Base-by-base conservation (phyloP, 2,113 vertebrate genomes). In the Aspidoscelis tigris region DNA sequence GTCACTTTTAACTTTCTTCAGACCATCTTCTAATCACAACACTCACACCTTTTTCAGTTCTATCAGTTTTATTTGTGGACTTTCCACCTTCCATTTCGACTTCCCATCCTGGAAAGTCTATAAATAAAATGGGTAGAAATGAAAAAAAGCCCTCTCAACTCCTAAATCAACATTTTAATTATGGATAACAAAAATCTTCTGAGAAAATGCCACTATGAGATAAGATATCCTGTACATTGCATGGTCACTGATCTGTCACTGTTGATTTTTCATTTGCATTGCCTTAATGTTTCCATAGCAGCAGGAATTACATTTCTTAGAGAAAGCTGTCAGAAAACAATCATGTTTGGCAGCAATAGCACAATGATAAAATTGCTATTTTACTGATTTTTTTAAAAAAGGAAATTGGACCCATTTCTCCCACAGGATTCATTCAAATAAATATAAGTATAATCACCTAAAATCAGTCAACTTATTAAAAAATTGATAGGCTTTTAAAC, bases 241-340 rank as follows among this genome's bases (percentile, higher is more conserved):
- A 44, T 86, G 81, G 90, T 90, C 91, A 89, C 80, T 84, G 86
- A 89, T 88, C 69, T 94, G 90, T 92, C 84, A 84, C 78, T 92
- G 89, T 84, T 93, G 89, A 94, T 95, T 94, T 61, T 92, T 92
- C 92, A 92, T 94, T 93, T 93, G 91, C 92, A 92, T 95, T 91
- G 92, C 94, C 89, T 91, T 90, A 93, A 88, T 92, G 88, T 86
- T 94, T 91, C 88, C 68, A 89, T 88, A 90, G 86, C 92, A 94
- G 92, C 91, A 94, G 94, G 93, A 94, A 95, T 93, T 93, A 87
- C 8, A 90, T 94, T 92, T 96, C 90, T 81, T 85, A 26, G 68
- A 91, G 83, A 87, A 94, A 80, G 86, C 87, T 88, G 84, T 80
- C 87, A 76, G 44, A 81, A 61, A 74, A 87, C 84, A 58, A 81